Conservation (phyloP, 2,797 vertebrate genomes). For the Ptychobarbus kaznakovi region DNA sequence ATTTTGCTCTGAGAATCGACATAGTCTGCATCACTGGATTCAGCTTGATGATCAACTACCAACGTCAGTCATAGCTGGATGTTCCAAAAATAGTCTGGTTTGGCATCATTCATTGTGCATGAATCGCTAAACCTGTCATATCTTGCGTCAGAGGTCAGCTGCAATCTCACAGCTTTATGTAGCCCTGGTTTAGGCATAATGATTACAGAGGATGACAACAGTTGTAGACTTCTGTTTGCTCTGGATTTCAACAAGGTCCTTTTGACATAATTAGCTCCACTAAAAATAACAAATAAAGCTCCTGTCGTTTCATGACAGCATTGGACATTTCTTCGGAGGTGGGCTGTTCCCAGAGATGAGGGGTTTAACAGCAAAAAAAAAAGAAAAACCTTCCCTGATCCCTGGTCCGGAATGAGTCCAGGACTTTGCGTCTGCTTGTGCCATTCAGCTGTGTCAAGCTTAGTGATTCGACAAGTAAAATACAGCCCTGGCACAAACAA, state of each 20-base stretch:
- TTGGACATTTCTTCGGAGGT: background rate
- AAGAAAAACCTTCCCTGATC: conserved; percentile 21
- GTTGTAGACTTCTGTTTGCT: conserved; percentile 21
- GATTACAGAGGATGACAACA: conserved; percentile 34
- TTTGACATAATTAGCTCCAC: conserved; percentile 34
- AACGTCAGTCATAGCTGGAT: background rate
- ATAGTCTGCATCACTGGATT: background rate
- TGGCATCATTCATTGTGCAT: conserved; percentile 3
- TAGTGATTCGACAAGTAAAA: conserved; percentile 21
- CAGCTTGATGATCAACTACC: background rate
- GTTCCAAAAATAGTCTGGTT: conserved; percentile 25
- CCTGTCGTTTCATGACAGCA: conserved; percentile 26
- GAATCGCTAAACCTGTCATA: conserved; percentile 20
- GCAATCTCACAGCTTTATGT: conserved; percentile 30
- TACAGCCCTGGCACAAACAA: background rate
- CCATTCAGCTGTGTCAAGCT: conserved; percentile 35
- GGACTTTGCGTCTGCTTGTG: conserved; percentile 25
- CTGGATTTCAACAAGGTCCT: conserved; percentile 25
- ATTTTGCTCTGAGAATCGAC: background rate
- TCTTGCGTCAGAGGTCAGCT: conserved; percentile 34
- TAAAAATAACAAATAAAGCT: conserved; percentile 44
- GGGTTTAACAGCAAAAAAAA: conserved; percentile 12
- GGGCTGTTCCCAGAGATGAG: conserved; percentile 3
- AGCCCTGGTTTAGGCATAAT: conserved; percentile 12
- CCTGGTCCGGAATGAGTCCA: conserved; percentile 17